Evolutionary conservation across 2,888 invertebrate genomes (phyloP).

Genomic region (Dichetophora obliterata): DNA sequence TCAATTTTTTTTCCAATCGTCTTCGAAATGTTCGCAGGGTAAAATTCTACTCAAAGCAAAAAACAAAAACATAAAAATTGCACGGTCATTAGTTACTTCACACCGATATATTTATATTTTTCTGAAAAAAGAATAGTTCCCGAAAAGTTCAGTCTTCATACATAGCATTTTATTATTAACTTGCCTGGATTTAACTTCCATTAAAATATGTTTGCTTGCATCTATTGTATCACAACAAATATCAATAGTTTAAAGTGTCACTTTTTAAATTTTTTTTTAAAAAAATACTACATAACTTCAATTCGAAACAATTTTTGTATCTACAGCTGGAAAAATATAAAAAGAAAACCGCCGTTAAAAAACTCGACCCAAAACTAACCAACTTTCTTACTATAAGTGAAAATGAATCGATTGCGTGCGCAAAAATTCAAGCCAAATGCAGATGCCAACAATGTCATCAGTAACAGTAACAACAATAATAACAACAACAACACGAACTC

Average conservation of each 20-base stretch:
- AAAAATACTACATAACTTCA: background rate
- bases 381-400: constrained; percentile 17
- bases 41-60: too few relatives aligned
- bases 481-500: constrained; percentile 48
- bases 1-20: too few relatives aligned
- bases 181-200: too few relatives aligned
- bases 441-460: constrained; percentile 45
- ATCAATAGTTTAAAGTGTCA: background rate
- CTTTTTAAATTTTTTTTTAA: too few relatives aligned
- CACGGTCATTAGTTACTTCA: too few relatives aligned
- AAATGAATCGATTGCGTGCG: constrained; percentile 62
- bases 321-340: background rate
- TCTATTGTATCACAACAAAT: background rate
- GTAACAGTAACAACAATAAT: constrained; percentile 54
- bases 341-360: constrained; percentile 9
- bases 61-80: too few relatives aligned
- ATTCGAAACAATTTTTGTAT: background rate
- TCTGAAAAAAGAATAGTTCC: too few relatives aligned
- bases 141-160: too few relatives aligned
- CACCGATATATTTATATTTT: too few relatives aligned
- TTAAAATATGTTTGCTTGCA: background rate
- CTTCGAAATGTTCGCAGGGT: too few relatives aligned
- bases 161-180: too few relatives aligned
- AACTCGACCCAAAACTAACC: background rate
- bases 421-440: constrained; percentile 59